Base-by-base conservation (phyloP, 2,797 vertebrate species). In the Potorous gilbertii region DNA sequence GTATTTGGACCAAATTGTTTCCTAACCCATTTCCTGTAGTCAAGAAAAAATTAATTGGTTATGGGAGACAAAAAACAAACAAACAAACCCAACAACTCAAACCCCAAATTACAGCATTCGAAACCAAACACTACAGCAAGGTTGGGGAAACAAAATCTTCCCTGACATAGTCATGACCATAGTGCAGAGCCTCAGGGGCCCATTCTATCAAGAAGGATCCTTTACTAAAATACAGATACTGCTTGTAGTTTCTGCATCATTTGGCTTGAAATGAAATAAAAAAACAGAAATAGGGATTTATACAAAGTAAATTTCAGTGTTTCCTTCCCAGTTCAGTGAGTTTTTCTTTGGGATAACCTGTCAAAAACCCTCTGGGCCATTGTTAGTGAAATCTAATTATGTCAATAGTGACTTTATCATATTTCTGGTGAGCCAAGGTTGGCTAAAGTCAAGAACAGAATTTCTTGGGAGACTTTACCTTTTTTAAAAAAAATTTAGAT, bases 291-390 rank as follows among this genome's bases (percentile, higher is more conserved):
- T 50, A 89, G 55, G 10, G 4, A 24, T 93, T 92, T 9, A 0
- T 24, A 52, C 55, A 34, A 94, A 94, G 13, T 81, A 91, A 89
- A 96, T 81, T 91, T 54, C 31, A 87, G 55, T 93, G 1, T 52
- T 93, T 95, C 91, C 90, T n/a, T 96, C 12, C 90, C 93, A 66
- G 40, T 2, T 59, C 29, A 31, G 4, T 59, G 13, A 1, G 59
- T 95, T n/a, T 40, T 95, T 90, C 92, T 90, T 96, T 91, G 92
- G 24, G 95, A 2, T 54, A 94, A 93, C 21, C 56, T 97, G 31
- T 94, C 81, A 27, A 34, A 95, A 87, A 92, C 6, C 93, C 34
- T 56, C 9, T 93, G 55, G 62, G 18, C 0, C 5, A 91, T 55
- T 12, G 74, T 94, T 92, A 54, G 91, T 56, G n/a, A 4, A n/a